A percentile compares a stretch with the other conserved stretches of the same genome.
These are phyloP conservation scores for Suricata suricatta DNA, from an alignment of 2,113 vertebrate genomes.

Conservation along the genomic window DNA sequence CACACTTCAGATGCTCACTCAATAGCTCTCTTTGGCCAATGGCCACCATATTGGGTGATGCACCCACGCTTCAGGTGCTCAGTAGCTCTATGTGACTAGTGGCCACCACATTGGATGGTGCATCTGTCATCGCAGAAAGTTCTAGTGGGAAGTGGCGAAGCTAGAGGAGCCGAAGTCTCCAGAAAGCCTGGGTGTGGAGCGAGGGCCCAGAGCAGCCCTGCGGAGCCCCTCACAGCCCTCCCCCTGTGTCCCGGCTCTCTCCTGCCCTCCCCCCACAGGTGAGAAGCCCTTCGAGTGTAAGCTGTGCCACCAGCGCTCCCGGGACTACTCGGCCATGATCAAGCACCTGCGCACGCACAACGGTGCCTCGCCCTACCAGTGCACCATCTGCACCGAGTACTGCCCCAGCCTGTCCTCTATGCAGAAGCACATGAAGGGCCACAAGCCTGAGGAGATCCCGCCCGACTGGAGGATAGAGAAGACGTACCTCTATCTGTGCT, in stretches of 20 bases:
- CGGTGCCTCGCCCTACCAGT: constrained; percentile 98
- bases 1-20: no score
- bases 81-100: rapidly evolving
- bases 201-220: rapidly evolving
- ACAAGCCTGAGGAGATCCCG: constrained; percentile 98
- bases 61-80: background rate
- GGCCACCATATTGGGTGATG: background rate
- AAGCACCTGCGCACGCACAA: constrained; percentile 99
- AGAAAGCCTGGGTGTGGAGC: rapidly evolving
- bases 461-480: constrained; percentile 99
- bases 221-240: rapidly evolving
- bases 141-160: background rate
- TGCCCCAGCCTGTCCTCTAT: constrained; percentile 99
- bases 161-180: background rate
- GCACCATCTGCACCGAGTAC: constrained; percentile 99
- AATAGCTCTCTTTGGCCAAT: rapidly evolving
- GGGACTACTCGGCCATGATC: constrained; percentile 99
- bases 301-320: constrained; percentile 98
- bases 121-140: background rate
- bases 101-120: background rate
- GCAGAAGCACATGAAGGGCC: constrained; percentile 99
- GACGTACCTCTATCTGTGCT: constrained; percentile 99
- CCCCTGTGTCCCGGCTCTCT: rapidly evolving
- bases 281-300: constrained; percentile 99
- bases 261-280: constrained; percentile 82